Conservation (phyloP, 2,113 vertebrate genomes). For the Scolopax mira region DNA sequence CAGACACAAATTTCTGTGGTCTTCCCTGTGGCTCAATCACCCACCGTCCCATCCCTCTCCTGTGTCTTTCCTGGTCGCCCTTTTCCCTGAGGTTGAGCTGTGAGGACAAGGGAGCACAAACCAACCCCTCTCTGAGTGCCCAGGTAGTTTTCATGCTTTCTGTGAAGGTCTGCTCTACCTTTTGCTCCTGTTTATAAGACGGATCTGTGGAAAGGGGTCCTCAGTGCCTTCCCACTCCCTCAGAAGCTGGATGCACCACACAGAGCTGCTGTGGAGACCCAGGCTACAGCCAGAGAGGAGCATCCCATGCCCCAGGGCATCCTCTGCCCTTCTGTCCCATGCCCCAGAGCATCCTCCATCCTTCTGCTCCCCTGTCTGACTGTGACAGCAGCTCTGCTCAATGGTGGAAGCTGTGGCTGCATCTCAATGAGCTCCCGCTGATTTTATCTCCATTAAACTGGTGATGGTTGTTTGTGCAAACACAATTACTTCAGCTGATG, state of each 20-base stretch:
- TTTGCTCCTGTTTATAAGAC: fast-evolving
- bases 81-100: not conserved
- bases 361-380: not conserved
- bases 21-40: too few species aligned
- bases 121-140: not conserved
- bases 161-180: not conserved
- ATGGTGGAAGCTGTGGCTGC: not conserved
- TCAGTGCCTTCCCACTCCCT: not conserved
- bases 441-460: not conserved
- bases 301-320: not conserved
- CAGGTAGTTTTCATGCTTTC: not conserved
- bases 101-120: not conserved
- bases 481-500: not conserved
- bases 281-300: not conserved
- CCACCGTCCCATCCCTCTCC: not conserved
- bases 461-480: not conserved
- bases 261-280: not conserved
- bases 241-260: not conserved
- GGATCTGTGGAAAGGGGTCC: fast-evolving
- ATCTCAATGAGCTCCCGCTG: not conserved
- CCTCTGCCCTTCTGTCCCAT: not conserved
- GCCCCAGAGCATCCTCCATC: not conserved
- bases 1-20: not conserved
- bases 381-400: not conserved
- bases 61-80: not conserved